phyloP scores from a whole-genome alignment of 1,140 invertebrate genomes.

The Trichomalopsis sarcophagae region DNA sequence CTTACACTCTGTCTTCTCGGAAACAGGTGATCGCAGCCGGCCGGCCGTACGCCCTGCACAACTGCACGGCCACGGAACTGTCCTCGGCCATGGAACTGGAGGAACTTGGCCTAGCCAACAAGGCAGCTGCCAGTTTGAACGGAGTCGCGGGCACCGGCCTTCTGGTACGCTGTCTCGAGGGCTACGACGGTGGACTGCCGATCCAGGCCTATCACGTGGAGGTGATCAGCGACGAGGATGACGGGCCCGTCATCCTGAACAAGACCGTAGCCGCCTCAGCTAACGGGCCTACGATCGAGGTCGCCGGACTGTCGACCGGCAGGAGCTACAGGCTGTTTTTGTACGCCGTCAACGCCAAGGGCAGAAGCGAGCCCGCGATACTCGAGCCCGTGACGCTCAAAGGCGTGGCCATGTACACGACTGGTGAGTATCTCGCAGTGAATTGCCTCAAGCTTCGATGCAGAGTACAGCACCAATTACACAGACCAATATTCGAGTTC shows the following conservation, averaged over 20 bases:
- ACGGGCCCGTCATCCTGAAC: slow-evolving; percentile 59
- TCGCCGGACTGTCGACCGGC: slow-evolving; percentile 86
- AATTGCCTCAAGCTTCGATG: too few relatives aligned
- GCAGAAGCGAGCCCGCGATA: slow-evolving; percentile 85
- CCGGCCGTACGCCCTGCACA: slow-evolving; percentile 88
- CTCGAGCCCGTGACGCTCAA: slow-evolving; percentile 87
- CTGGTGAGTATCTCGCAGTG: slow-evolving; percentile 63
- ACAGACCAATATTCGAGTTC: not conserved
- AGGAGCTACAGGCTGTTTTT: slow-evolving; percentile 85
- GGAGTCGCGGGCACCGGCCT: slow-evolving; percentile 73
- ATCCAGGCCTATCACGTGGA: slow-evolving; percentile 86
- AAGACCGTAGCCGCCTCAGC: slow-evolving; percentile 62
- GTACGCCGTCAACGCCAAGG: slow-evolving; percentile 90
- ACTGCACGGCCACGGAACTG: slow-evolving; percentile 81
- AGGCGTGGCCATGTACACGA: slow-evolving; percentile 81
- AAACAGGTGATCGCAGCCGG: slow-evolving; percentile 77
- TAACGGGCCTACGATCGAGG: slow-evolving; percentile 79
- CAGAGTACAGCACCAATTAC: not conserved
- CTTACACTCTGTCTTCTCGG: not conserved
- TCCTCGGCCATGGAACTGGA: slow-evolving; percentile 62
- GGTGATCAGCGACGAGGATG: slow-evolving; percentile 75
- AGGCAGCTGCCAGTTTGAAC: not conserved
- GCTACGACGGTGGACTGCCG: slow-evolving; percentile 89
- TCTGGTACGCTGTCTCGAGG: slow-evolving; percentile 86
- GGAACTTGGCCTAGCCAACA: slow-evolving; percentile 59